phyloP scores from a whole-genome alignment of 2,888 invertebrate genomes.

The Agrochola litura region DNA sequence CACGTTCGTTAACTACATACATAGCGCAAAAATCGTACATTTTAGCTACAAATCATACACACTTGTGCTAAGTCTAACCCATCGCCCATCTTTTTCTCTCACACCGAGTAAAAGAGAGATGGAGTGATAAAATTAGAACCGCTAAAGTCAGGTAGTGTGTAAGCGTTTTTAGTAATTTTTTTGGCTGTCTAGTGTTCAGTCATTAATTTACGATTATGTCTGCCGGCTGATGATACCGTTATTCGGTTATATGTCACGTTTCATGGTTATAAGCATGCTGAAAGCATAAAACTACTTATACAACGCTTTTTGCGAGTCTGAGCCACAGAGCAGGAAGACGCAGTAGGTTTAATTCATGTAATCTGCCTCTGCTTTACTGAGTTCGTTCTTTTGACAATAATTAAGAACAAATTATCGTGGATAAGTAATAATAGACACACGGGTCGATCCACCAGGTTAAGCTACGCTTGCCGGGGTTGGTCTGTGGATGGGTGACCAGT shows the following conservation, averaged over 20 bases:
- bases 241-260: conserved; percentile 71
- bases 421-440: too few relatives aligned
- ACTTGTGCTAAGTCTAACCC: conserved; percentile 37
- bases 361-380: too few relatives aligned
- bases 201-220: conserved; percentile 85
- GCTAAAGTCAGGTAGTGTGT: conserved; percentile 55
- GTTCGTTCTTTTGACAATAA: too few relatives aligned
- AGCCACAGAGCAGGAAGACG: neutral
- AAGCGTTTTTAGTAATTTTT: conserved; percentile 49
- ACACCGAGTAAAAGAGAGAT: conserved; percentile 33
- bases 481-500: too few relatives aligned
- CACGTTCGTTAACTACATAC: conserved; percentile 40
- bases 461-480: too few relatives aligned
- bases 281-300: conserved; percentile 65
- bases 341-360: conserved; percentile 24
- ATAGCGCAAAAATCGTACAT: conserved; percentile 19
- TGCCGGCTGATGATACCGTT: conserved; percentile 68
- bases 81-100: conserved; percentile 22
- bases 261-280: conserved; percentile 72
- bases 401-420: too few relatives aligned
- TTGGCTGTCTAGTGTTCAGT: conserved; percentile 64
- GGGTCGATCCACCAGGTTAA: too few relatives aligned
- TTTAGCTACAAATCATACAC: conserved; percentile 52
- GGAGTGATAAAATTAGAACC: conserved; percentile 42
- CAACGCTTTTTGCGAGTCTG: conserved; percentile 52